phyloP scores from a whole-genome alignment of 1,140 invertebrate species.

The Rhynchophorus ferrugineus region DNA sequence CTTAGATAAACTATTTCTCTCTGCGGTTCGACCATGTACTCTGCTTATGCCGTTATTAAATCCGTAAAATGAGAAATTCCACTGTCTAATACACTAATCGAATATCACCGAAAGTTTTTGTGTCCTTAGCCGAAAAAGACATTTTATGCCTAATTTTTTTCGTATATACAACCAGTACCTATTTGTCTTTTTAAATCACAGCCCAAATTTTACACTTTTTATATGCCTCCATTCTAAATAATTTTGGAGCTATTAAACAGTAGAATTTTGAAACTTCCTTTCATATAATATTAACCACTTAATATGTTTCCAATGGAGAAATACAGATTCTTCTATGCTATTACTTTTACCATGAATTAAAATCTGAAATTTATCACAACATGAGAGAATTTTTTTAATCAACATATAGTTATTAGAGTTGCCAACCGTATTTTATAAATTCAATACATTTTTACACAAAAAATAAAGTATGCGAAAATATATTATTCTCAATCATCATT shows the following conservation, averaged over 20 bases:
- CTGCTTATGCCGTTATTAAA: constrained; percentile 4
- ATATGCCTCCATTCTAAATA: constrained; percentile 11
- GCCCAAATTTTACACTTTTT: constrained; percentile 15
- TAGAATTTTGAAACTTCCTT: constrained; percentile 17
- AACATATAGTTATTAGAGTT: no score
- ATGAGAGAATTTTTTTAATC: no score
- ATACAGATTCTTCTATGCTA: background rate
- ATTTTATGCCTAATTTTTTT: constrained; percentile 20
- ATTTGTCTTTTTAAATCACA: constrained; percentile 22
- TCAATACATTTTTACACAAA: no score
- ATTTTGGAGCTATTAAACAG: constrained; percentile 26
- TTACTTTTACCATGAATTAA: background rate
- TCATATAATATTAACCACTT: background rate
- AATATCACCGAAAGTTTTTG: constrained; percentile 17
- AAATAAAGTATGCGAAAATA: no score
- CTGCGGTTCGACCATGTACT: constrained; percentile 10
- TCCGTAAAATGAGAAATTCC: constrained; percentile 12
- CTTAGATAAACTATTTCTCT: background rate
- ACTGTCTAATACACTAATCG: constrained; percentile 22
- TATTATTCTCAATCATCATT: no score
- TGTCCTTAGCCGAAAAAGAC: constrained; percentile 5
- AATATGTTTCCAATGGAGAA: background rate
- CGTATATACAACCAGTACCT: constrained; percentile 18
- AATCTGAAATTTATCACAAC: no score
- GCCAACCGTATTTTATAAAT: no score